Base-by-base conservation (phyloP, 2,113 vertebrate genomes). In the Etheostoma spectabile region DNA sequence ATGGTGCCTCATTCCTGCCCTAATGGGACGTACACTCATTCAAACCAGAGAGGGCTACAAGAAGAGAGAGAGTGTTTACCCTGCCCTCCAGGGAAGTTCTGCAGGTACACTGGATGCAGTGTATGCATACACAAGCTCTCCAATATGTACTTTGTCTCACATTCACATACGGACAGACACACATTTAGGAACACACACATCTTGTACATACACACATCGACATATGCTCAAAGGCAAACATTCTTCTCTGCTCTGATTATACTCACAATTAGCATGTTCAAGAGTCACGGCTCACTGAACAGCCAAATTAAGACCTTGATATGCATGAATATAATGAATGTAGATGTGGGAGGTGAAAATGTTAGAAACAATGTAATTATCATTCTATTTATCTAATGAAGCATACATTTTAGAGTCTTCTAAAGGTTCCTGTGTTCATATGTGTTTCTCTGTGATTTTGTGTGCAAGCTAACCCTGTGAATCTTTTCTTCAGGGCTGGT, bases 11-110 rank as follows among this genome's bases (percentile, higher is more conserved):
- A 89, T 67, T 86, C 77, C 0, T 99, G 98, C 80, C 97, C 96
- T 15, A 94, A 96, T 80, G 98, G 97, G 79, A 98, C 97, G 3
- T 96, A 96, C 85, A 97, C 96, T 48, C 89, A 88, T 59, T 77
- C 80, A 42, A 91, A 95, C 16, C 65, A 75, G 11, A 68, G 74
- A 27, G 97, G 97, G 5, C 94, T 99, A 51, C 95, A 89, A 85
- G 93, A 95, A 30, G 94, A 96, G 77, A 88, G 74, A 42, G 96
- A 97, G 82, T 98, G 97, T 77, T 91, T 96, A 52, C 76, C 95
- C 2, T 99, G 97, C 83, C 95, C 96, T 19, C 88, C 96, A 27
- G 97, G 98, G 46, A 95, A 91, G 84, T 98, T 96, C 91, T 99
- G 98, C 96, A 92, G 90, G 89, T 85, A 79, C 52, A 51, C 51